Evolutionary conservation across 64 coral and sea anemone genomes (phyloP).

Genomic region (Platygyra sinensis): DNA sequence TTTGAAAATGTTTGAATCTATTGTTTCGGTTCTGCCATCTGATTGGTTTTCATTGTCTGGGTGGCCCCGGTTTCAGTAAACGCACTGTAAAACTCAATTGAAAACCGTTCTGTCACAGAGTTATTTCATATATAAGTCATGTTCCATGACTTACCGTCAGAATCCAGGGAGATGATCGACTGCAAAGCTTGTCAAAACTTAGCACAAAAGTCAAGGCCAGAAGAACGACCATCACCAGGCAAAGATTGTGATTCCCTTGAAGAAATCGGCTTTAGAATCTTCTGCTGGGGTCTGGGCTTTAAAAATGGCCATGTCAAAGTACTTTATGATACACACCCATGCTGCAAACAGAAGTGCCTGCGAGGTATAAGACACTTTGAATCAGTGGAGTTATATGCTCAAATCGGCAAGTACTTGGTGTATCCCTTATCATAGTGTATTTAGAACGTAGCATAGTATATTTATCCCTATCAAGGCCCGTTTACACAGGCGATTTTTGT

Average conservation of each 20-base stretch:
- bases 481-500: no score
- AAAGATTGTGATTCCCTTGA: conserved; percentile 31
- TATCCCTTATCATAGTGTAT: no score
- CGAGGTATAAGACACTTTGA: neutral
- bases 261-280: conserved; percentile 9
- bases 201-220: neutral
- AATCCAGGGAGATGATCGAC: conserved; percentile 13
- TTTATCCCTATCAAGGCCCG: no score
- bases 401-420: no score
- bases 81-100: no score
- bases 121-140: no score
- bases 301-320: neutral
- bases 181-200: conserved; percentile 33
- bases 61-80: no score
- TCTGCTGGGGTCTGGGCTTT: neutral
- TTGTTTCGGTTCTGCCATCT: no score
- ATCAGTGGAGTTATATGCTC: neutral
- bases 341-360: conserved; percentile 18
- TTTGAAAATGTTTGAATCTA: no score
- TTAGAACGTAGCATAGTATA: no score
- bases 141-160: neutral
- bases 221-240: conserved; percentile 31
- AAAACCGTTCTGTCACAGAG: no score
- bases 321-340: conserved; percentile 15
- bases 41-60: no score